Evolutionary conservation across 2,888 invertebrate genomes (phyloP), one percentile per base, ranked within the genome.

Genomic region (Limnephilus auricula): DNA sequence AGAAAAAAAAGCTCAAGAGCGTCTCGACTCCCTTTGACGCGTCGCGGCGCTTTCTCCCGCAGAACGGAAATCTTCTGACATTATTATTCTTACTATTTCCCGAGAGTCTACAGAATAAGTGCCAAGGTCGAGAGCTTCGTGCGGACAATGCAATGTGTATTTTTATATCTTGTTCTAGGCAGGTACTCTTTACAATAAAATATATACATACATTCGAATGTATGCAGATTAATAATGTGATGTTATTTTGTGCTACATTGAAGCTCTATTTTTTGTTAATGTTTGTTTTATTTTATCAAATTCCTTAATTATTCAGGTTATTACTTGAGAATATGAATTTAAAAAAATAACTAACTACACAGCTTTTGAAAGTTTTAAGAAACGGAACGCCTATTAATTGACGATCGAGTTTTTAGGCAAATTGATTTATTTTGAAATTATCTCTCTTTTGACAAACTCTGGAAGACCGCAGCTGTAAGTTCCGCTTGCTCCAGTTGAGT

Each of bases 91-190:
- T 83, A 34, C 37, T 83, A 34, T 34, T 83, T 83, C 37, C 37
- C 83, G 37, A 37, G 34, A 83, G 83, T 25, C 37, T 83, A n/a
- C 31, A 45, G 80, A 85, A 85, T 83, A 50, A 85, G 45, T 31
- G 45, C 40, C 85, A 45, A 85, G 85, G 85, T 85, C 40, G 45
- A 85, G n/a, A 37, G 85, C 30, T 45, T 40, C 31, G 85, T 85
- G 85, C 30, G 83, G 18, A 65, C 65, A 65, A 25, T n/a, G n/a
- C 65, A 65, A 65, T n/a, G 50, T 65, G n/a, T 65, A 65, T 65
- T 65, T 65, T 25, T 65, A 65, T 65, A 65, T 65, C 2, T 65
- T 65, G 1, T 65, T 9, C n/a, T 25, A 65, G 25, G n/a, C n/a
- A 65, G 6, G 9, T 25, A 25, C 65, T n/a, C 65, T n/a, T 65